A percentile compares a stretch with the other conserved stretches of the same genome.
Evolutionary conservation across 1,140 invertebrate species (phyloP).

Genomic region (Cotesia chilonis): DNA sequence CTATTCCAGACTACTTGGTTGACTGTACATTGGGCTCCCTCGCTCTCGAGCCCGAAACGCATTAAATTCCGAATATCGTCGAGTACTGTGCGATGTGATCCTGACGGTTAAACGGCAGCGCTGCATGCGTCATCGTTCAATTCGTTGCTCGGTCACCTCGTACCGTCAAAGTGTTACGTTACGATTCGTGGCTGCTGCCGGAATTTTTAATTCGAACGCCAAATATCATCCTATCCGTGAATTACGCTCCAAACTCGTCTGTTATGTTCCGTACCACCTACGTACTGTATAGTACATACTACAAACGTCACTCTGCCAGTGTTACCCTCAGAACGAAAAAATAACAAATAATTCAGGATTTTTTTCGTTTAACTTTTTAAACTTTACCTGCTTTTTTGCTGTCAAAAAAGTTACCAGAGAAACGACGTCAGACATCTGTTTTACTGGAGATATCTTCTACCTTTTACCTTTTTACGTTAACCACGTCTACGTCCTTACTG

Average conservation of each 20-base stretch:
- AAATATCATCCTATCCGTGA: slow-evolving; percentile 17
- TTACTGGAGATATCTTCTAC: slow-evolving; percentile 37
- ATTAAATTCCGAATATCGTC: slow-evolving; percentile 31
- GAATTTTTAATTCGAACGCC: slow-evolving; percentile 15
- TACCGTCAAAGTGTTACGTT: slow-evolving; percentile 12
- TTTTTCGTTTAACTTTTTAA: background rate
- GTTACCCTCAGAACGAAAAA: too few species aligned
- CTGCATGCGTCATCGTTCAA: slow-evolving; percentile 30
- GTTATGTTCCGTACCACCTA: too few species aligned
- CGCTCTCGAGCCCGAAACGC: slow-evolving; percentile 18
- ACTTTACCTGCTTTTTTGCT: background rate
- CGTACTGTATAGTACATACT: too few species aligned
- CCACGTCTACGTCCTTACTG: background rate
- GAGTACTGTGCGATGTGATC: slow-evolving; percentile 18
- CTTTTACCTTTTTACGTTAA: background rate
- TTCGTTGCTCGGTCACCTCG: slow-evolving; percentile 6
- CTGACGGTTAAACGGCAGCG: slow-evolving; percentile 23
- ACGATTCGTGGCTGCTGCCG: background rate
- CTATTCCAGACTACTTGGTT: background rate
- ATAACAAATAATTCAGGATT: background rate
- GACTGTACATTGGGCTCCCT: background rate
- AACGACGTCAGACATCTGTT: slow-evolving; percentile 51
- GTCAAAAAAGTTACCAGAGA: slow-evolving; percentile 25
- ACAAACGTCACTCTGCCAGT: background rate
- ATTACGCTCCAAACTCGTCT: background rate